Percentiles rank a stretch among this genome's conserved stretches.
Conservation (phyloP, 2,797 vertebrate species). For the Morelia viridis region DNA sequence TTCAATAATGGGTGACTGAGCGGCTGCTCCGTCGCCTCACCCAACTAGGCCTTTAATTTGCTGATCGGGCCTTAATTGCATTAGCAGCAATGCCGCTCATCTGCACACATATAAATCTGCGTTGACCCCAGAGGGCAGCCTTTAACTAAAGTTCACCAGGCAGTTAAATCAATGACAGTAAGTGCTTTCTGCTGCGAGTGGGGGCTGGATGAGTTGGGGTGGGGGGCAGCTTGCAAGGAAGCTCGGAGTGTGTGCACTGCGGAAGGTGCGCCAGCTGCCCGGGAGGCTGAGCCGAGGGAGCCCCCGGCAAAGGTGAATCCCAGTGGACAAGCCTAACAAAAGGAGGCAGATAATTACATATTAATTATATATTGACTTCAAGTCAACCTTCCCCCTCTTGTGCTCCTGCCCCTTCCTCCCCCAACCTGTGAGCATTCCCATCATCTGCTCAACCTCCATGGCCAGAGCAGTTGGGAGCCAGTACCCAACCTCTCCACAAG, state of each 20-base stretch:
- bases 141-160: conserved; percentile 37
- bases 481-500: too few species aligned
- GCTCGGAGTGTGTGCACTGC: conserved; percentile 13
- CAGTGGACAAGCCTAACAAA: conserved; percentile 36
- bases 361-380: background rate
- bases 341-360: conserved; percentile 5
- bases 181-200: conserved; percentile 55
- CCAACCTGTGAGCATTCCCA: background rate
- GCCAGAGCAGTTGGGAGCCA: too few species aligned
- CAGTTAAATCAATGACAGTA: conserved; percentile 42
- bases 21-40: conserved; percentile 28
- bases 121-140: conserved; percentile 55
- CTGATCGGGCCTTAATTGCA: conserved; percentile 57
- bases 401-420: background rate
- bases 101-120: conserved; percentile 42
- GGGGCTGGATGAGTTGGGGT: conserved; percentile 44
- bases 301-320: background rate
- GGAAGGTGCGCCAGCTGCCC: background rate
- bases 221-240: conserved; percentile 29
- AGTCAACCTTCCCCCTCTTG: background rate
- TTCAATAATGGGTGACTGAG: background rate
- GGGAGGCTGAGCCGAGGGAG: background rate
- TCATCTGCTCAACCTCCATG: background rate
- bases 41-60: conserved; percentile 54
- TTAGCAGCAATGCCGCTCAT: conserved; percentile 54